Evolutionary conservation across 2,888 invertebrate genomes (phyloP).

Genomic region (Trissolcus japonicus): DNA sequence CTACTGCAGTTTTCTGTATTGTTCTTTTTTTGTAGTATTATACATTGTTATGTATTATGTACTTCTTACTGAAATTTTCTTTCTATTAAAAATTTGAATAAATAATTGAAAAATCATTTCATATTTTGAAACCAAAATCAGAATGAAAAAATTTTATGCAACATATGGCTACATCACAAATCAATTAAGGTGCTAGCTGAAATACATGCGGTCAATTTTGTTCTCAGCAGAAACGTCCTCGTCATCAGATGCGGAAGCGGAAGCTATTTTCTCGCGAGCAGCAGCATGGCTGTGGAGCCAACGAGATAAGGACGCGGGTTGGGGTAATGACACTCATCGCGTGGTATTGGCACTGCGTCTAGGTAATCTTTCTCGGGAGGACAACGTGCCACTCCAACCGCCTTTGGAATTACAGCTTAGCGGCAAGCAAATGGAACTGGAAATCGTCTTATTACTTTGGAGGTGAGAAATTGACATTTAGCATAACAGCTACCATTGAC

Average conservation of each 20-base stretch:
- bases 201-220: constrained; percentile 19
- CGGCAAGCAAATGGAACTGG: constrained; percentile 91
- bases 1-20: no score
- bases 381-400: constrained; percentile 79
- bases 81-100: background rate
- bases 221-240: constrained; percentile 33
- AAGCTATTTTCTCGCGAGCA: constrained; percentile 82
- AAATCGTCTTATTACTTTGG: constrained; percentile 88
- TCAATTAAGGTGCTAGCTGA: background rate
- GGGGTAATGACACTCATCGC: constrained; percentile 90
- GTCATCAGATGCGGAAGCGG: constrained; percentile 65
- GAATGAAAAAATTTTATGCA: background rate
- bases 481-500: background rate
- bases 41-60: no score
- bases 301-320: constrained; percentile 86
- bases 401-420: constrained; percentile 85
- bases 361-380: constrained; percentile 80
- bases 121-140: background rate
- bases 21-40: no score
- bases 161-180: background rate
- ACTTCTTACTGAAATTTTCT: background rate
- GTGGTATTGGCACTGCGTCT: constrained; percentile 88
- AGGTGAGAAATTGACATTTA: constrained; percentile 77
- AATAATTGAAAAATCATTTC: background rate
- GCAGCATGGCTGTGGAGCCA: constrained; percentile 85